phyloP scores from a whole-genome alignment of 2,888 invertebrate species.

The Andrena trimmerana region DNA sequence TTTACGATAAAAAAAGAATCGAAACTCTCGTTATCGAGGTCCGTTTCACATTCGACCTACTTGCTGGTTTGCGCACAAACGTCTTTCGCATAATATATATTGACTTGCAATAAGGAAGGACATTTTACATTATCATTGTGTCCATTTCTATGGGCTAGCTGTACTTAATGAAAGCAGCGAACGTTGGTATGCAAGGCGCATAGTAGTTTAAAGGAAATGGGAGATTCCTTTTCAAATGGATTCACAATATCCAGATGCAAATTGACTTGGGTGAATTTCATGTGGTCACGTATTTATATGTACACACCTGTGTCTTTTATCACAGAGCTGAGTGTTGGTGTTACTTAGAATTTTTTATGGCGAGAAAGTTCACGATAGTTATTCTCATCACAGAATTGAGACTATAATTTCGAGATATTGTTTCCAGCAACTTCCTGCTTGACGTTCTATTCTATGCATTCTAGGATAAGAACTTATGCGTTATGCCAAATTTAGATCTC shows the following conservation, averaged over 20 bases:
- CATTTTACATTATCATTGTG: neutral
- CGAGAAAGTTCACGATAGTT: too few relatives aligned
- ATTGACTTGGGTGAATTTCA: too few relatives aligned
- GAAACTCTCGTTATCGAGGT: slow-evolving; percentile 41
- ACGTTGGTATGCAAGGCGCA: neutral
- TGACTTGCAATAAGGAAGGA: neutral
- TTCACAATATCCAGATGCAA: too few relatives aligned
- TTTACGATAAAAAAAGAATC: neutral
- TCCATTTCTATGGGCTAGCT: neutral
- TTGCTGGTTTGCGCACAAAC: slow-evolving; percentile 29
- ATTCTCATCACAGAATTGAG: too few relatives aligned
- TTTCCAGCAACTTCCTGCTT: neutral
- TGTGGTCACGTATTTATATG: too few relatives aligned
- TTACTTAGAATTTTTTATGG: too few relatives aligned
- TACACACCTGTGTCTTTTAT: too few relatives aligned
- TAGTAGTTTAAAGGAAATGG: neutral
- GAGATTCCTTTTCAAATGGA: too few relatives aligned
- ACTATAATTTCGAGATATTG: neutral
- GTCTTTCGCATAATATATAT: slow-evolving; percentile 31
- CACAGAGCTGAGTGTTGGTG: too few relatives aligned
- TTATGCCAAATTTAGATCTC: neutral
- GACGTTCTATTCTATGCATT: neutral
- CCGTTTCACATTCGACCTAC: slow-evolving; percentile 58
- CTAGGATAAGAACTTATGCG: neutral
- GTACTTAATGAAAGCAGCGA: neutral